These are phyloP conservation scores for Paracentrotus lividus DNA, from an alignment of 53 echinoderm and acorn worm species.

Conservation along the genomic window DNA sequence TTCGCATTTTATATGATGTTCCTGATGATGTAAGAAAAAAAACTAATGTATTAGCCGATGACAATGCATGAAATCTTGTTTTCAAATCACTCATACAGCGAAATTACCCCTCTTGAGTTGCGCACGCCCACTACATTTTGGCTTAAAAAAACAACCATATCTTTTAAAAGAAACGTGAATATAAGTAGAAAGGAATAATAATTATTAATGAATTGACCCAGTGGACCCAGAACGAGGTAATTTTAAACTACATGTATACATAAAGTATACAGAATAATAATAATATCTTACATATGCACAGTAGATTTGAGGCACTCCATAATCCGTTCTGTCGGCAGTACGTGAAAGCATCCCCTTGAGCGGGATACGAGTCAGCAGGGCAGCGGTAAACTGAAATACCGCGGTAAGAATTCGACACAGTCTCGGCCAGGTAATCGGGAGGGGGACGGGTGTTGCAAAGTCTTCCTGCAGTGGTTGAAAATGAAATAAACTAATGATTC, in stretches of 20 bases:
- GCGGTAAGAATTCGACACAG: constrained; percentile 20
- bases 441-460: neutral
- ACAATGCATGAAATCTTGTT: too few species aligned
- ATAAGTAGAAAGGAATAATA: too few species aligned
- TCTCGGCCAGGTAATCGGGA: neutral
- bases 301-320: neutral
- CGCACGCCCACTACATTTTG: too few species aligned
- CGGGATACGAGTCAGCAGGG: neutral
- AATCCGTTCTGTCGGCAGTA: constrained; percentile 37
- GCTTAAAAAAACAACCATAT: neutral
- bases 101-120: too few species aligned
- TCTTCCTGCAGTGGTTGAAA: neutral
- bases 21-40: too few species aligned
- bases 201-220: too few species aligned
- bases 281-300: constrained; percentile 9
- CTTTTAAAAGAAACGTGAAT: neutral
- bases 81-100: too few species aligned
- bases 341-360: neutral
- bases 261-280: too few species aligned
- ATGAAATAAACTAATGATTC: neutral
- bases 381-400: constrained; percentile 52
- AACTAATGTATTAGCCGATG: too few species aligned
- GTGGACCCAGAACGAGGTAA: too few species aligned
- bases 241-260: too few species aligned
- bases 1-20: too few species aligned